Base-by-base conservation (phyloP, 2,888 invertebrate species). In the Latheticus oryzae region DNA sequence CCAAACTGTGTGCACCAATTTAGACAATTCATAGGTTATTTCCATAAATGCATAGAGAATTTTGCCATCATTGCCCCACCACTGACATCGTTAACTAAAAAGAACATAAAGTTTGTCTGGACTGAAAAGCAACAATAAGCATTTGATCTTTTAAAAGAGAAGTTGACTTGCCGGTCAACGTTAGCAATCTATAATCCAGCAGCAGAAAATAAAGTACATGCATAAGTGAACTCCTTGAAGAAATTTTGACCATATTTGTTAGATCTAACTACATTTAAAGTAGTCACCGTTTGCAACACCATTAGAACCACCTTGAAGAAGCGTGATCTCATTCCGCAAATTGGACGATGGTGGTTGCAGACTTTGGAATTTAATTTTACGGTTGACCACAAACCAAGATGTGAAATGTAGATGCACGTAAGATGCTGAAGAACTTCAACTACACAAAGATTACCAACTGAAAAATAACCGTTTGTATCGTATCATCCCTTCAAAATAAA, bases 331-430 rank as follows among this genome's bases (percentile, higher is more conserved):
- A 13, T 38, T 12, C 54, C 62, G 5, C 53, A 58, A 15, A 45
- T 61, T 5, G 67, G 62, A 2, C 45, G 72, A 17, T 72, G 74
- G 73, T 70, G 71, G 62, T 13, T 71, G 3, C 35, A 12, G 9
- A 47, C 68, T 1, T 67, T 65, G 24, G 72, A 73, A 19, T 73
- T 65, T 47, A 59, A 60, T 2, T 71, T 69, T 24, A 45, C 23
- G 2, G 58, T 73, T 1, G 43, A 64, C 11, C 64, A 71, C 33
- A 42, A 68, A 13, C 64, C 69, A 1, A 52, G 26, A 72, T 71
- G 70, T 30, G 43, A 3, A 72, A 72, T 60, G 71, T 63, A 3
- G 69, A 68, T 38, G 62, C 67, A 0, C 19, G 70, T 3, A 63
- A 68, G n/a, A n/a, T n/a, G n/a, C n/a, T n/a, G n/a, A n/a, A n/a